Conservation (phyloP, 2,113 vertebrate genomes). For the Eupsittula cactorum region DNA sequence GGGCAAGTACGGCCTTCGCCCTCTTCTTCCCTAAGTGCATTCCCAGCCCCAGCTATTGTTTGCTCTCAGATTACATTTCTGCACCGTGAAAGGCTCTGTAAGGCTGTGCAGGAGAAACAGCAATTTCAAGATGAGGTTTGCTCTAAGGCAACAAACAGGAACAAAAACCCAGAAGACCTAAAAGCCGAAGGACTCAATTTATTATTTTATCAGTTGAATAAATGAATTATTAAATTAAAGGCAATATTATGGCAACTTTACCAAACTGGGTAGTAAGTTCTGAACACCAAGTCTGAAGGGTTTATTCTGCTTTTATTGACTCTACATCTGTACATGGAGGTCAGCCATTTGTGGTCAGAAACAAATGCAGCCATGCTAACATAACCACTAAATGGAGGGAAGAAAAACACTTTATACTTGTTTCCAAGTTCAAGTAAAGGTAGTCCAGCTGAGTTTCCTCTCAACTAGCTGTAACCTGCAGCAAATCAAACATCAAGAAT, state of each 20-base stretch:
- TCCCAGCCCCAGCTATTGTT: background rate
- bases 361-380: background rate
- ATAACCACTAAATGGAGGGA: background rate
- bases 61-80: background rate
- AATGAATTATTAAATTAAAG: slow-evolving; percentile 47
- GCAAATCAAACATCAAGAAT: background rate
- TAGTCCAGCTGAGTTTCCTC: background rate
- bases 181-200: slow-evolving; percentile 23
- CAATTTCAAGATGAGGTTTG: slow-evolving; percentile 25
- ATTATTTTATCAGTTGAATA: slow-evolving; percentile 12
- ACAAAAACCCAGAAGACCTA: slow-evolving; percentile 37
- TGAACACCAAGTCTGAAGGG: background rate
- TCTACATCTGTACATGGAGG: background rate
- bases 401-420: background rate
- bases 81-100: background rate
- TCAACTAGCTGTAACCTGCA: background rate
- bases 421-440: background rate
- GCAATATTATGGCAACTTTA: background rate
- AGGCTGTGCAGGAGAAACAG: background rate
- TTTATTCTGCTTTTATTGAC: background rate
- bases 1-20: background rate
- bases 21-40: background rate
- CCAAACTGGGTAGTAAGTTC: background rate
- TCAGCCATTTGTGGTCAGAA: background rate
- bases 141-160: slow-evolving; percentile 55